These are phyloP conservation scores for Habrosyne pyritoides DNA, from an alignment of 2,888 invertebrate species.

Conservation along the genomic window DNA sequence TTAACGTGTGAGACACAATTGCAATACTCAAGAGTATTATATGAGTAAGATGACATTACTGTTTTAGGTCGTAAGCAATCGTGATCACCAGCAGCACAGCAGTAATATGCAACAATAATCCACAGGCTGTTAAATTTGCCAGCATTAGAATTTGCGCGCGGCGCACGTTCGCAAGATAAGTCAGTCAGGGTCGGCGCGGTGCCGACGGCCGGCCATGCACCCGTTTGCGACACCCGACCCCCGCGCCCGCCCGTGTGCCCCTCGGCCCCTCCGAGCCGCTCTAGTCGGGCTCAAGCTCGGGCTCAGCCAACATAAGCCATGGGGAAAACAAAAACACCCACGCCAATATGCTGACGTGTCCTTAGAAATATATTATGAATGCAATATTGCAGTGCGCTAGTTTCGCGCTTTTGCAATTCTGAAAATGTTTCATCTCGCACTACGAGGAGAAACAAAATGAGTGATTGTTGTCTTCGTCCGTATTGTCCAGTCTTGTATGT, in stretches of 20 bases:
- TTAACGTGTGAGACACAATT: not conserved
- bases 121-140: constrained; percentile 70
- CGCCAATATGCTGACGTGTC: constrained; percentile 50
- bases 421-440: constrained; percentile 21
- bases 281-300: constrained; percentile 30
- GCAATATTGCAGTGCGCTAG: constrained; percentile 52
- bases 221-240: constrained; percentile 69
- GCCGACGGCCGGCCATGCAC: constrained; percentile 83
- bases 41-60: not conserved
- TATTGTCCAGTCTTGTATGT: not conserved
- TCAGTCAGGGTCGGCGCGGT: constrained; percentile 82
- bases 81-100: constrained; percentile 17
- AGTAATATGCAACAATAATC: constrained; percentile 57
- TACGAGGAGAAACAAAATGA: constrained; percentile 6
- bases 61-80: not conserved
- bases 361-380: constrained; percentile 49
- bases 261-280: constrained; percentile 28
- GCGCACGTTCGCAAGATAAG: constrained; percentile 81
- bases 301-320: constrained; percentile 48
- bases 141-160: constrained; percentile 81
- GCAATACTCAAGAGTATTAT: not conserved
- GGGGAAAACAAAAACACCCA: constrained; percentile 65
- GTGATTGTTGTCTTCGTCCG: constrained; percentile 1
- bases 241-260: constrained; percentile 38
- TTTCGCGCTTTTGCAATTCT: constrained; percentile 44